Evolutionary conservation across 1,140 invertebrate genomes (phyloP).

Genomic region (Bradysia coprophila): DNA sequence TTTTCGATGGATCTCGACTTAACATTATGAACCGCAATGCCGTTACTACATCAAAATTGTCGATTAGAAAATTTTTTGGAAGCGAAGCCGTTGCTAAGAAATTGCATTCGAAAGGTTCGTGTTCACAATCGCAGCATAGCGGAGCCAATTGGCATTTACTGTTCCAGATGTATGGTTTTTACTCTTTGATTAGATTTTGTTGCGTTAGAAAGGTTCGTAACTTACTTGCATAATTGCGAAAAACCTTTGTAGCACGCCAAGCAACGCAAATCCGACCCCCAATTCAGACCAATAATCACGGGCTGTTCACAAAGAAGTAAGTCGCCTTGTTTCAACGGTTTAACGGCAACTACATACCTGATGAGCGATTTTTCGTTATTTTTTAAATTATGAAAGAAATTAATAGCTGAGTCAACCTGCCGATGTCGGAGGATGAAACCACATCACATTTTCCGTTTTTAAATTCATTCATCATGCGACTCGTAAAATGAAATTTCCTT

Average conservation of each 20-base stretch:
- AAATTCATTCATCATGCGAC: too few relatives aligned
- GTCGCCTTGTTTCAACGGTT: slow-evolving; percentile 44
- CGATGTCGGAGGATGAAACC: too few relatives aligned
- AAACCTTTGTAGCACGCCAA: slow-evolving; percentile 11
- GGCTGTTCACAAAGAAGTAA: slow-evolving; percentile 45
- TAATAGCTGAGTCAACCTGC: too few relatives aligned
- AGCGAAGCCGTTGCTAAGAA: slow-evolving; percentile 9
- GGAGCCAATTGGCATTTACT: slow-evolving; percentile 43
- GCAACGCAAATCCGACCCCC: slow-evolving; percentile 24
- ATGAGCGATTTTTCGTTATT: too few relatives aligned
- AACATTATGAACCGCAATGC: slow-evolving; percentile 21
- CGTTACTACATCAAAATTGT: slow-evolving; percentile 7
- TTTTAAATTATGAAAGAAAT: too few relatives aligned
- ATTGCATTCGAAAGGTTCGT: slow-evolving; percentile 20
- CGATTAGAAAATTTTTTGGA: slow-evolving; percentile 10
- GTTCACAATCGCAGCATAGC: slow-evolving; percentile 40
- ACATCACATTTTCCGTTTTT: too few relatives aligned
- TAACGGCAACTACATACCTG: slow-evolving; percentile 41
- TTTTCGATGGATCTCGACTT: slow-evolving; percentile 34
- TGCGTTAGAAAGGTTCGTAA: too few relatives aligned
- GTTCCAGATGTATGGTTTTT: too few relatives aligned
- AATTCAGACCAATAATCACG: slow-evolving; percentile 40
- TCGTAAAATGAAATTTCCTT: too few relatives aligned
- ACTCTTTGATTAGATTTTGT: too few relatives aligned
- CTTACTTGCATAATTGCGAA: slow-evolving; percentile 21